phyloP scores from a whole-genome alignment of 2,888 invertebrate genomes.

The Clivina fossor region DNA sequence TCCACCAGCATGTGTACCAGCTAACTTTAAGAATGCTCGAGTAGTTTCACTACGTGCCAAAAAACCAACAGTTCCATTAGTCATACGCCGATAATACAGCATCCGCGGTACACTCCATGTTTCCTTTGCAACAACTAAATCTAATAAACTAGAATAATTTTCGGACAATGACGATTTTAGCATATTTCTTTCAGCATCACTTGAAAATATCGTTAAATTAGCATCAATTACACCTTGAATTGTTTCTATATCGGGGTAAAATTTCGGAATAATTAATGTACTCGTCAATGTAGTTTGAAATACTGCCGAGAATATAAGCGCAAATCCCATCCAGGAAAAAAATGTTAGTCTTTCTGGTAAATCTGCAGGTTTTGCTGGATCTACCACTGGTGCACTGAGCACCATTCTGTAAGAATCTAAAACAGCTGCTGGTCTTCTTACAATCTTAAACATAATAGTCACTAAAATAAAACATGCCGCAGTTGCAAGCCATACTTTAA shows the following conservation, averaged over 20 bases:
- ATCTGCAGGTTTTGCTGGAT: conserved; percentile 10
- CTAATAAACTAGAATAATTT: too few relatives aligned
- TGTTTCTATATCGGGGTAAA: conserved; percentile 13
- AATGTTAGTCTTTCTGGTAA: conserved; percentile 3
- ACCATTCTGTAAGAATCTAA: conserved; percentile 20
- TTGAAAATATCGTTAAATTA: conserved; percentile 15
- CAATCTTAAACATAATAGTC: background rate
- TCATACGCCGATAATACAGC: too few relatives aligned
- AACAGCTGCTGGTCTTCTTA: conserved; percentile 5
- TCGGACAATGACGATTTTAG: too few relatives aligned
- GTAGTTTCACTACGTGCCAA: conserved; percentile 20
- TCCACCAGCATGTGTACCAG: background rate
- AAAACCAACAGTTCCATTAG: too few relatives aligned
- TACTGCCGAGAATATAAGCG: conserved; percentile 14
- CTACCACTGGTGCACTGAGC: conserved; percentile 1
- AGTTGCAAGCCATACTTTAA: conserved; percentile 8
- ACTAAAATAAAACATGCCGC: background rate
- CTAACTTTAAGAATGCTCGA: conserved; percentile 12
- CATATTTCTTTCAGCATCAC: background rate
- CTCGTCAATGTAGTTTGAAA: conserved; percentile 18
- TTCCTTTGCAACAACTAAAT: too few relatives aligned
- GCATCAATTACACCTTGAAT: conserved; percentile 6
- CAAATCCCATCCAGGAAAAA: conserved; percentile 15
- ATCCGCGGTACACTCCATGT: too few relatives aligned
- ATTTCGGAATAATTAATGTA: conserved; percentile 19